Conservation (phyloP, 2,113 vertebrate species). For the Oncorhynchus gorbuscha region DNA sequence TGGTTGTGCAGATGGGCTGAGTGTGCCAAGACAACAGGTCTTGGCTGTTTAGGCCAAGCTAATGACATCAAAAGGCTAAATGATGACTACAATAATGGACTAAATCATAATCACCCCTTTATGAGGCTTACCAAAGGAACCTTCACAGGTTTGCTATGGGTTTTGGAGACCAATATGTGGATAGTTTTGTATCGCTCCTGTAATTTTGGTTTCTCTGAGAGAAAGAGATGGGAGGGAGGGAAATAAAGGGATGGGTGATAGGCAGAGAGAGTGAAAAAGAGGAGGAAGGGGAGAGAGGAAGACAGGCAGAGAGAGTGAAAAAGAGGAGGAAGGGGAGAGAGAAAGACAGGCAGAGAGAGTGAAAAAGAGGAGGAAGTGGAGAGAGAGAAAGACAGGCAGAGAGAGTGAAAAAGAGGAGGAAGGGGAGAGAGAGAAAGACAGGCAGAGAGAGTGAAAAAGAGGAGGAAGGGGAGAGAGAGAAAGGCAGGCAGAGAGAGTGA, state of each 20-base stretch:
- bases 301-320: too few relatives aligned
- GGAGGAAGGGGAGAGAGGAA: fast-evolving
- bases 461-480: too few relatives aligned
- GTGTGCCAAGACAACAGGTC: constrained; percentile 55
- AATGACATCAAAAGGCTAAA: constrained; percentile 64
- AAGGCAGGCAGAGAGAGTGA: too few relatives aligned
- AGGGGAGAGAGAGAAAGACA: too few relatives aligned
- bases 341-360: too few relatives aligned
- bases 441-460: too few relatives aligned
- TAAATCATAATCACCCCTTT: constrained; percentile 48
- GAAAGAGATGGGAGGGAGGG: background rate
- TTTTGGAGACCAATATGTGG: constrained; percentile 30
- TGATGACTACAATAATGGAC: constrained; percentile 39
- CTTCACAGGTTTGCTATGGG: constrained; percentile 28
- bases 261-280: too few relatives aligned
- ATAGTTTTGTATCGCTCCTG: constrained; percentile 6
- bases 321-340: too few relatives aligned
- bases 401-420: too few relatives aligned
- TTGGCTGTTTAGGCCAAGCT: constrained; percentile 46
- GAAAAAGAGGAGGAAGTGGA: too few relatives aligned
- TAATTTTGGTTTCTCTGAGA: background rate
- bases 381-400: too few relatives aligned
- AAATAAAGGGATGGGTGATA: background rate
- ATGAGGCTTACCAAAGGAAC: constrained; percentile 21
- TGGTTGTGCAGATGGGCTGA: constrained; percentile 56